Evolutionary conservation across 2,888 invertebrate species (phyloP).

Genomic region (Mantis religiosa): DNA sequence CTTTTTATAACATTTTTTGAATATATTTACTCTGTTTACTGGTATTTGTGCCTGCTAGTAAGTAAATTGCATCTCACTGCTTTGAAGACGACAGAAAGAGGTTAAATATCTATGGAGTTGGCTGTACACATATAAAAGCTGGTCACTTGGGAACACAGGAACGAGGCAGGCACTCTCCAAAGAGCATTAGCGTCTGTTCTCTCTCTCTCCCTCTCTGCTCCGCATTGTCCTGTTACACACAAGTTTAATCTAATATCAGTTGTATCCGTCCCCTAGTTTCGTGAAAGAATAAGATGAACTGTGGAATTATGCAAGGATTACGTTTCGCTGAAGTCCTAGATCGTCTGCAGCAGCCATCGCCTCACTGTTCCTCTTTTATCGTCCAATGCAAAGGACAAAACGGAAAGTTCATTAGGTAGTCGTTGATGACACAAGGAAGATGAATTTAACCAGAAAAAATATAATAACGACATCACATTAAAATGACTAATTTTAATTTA

Average conservation of each 20-base stretch:
- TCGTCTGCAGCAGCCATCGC: neutral
- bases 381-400: neutral
- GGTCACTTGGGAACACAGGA: neutral
- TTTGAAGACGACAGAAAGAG: too few species aligned
- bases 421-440: too few species aligned
- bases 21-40: too few species aligned
- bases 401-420: too few species aligned
- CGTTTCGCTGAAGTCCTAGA: neutral
- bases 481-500: too few species aligned
- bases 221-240: neutral
- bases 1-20: too few species aligned
- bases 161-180: neutral
- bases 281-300: neutral
- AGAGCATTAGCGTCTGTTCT: neutral
- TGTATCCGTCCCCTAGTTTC: neutral
- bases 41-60: too few species aligned
- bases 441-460: too few species aligned
- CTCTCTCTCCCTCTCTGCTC: neutral
- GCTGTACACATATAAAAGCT: too few species aligned
- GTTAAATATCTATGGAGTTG: too few species aligned
- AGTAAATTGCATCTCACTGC: too few species aligned
- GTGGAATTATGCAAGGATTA: constrained; percentile 2
- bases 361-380: neutral
- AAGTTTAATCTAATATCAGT: neutral
- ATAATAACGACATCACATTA: too few species aligned